Base-by-base conservation (phyloP, 2,113 vertebrate species). In the Gavia stellata region DNA sequence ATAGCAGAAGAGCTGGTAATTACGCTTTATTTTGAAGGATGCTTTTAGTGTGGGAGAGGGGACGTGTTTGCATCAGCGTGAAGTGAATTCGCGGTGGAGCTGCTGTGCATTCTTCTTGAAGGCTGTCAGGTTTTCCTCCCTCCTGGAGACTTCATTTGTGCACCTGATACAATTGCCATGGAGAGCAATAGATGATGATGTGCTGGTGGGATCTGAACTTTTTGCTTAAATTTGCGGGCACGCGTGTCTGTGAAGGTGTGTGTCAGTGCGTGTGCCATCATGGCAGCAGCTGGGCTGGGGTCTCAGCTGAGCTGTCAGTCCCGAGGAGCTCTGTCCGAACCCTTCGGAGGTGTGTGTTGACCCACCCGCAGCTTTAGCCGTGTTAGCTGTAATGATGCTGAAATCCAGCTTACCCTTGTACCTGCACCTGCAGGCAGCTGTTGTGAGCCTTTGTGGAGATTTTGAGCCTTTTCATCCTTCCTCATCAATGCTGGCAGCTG, bases 141-240 rank as follows among this genome's bases (percentile, higher is more conserved):
- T 66, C 50, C 23, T 66, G 73, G 72, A 58, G 42, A 9, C 17
- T 68, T 70, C 1, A 1, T 44, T 84, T 2, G 1, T 56, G 26
- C 17, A 4, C 53, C 28, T 6, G 1, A 6, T 44, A 20, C 0
- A 0, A 31, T 74, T 0, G 0, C 29, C 2, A 0, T 26, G 71
- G 58, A 56, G 45, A 58, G 59, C 20, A 47, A 0, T 12, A 36
- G 56, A 4, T 50, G 62, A 25, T 34, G 68, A 20, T 67, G 56
- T 40, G 38, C 55, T 67, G 44, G 15, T 81, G 81, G 63, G 50
- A 26, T 62, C 15, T 5, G 40, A 83, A 58, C 50, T 49, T 20
- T 62, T 40, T 4, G 34, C 38, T 63, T 82, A 45, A 4, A 29
- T 13, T 28, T 44, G 29, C 45, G 8, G 36, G 18, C 50, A 20